These are phyloP conservation scores for Colostygia pectinataria DNA, from an alignment of 2,888 invertebrate genomes.

Conservation along the genomic window DNA sequence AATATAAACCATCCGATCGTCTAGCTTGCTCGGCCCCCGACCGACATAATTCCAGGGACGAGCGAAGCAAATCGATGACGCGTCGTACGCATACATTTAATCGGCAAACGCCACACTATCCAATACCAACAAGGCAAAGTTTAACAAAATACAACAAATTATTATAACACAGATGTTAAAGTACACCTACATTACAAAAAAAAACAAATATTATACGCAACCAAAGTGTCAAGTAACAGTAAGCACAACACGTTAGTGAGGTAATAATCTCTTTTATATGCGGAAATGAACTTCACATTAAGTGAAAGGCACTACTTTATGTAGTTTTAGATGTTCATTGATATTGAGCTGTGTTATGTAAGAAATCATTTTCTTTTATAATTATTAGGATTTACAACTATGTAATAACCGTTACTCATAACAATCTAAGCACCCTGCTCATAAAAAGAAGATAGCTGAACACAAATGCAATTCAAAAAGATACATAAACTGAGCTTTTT, in stretches of 20 bases:
- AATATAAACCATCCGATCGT: too few species aligned
- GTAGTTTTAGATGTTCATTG: conserved; percentile 18
- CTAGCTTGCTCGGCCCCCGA: too few species aligned
- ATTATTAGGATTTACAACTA: background rate
- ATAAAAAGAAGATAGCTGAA: background rate
- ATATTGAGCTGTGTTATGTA: conserved; percentile 8
- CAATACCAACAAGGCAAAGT: too few species aligned
- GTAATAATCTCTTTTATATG: conserved; percentile 30
- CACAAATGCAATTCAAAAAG: background rate
- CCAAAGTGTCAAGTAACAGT: too few species aligned
- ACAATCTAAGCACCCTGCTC: background rate
- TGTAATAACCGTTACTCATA: background rate
- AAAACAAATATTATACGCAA: background rate
- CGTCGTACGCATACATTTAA: too few species aligned
- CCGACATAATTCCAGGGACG: too few species aligned
- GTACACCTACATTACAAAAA: background rate
- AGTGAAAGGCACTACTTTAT: conserved; percentile 27
- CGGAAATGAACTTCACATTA: conserved; percentile 18
- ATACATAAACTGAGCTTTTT: background rate
- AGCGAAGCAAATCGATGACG: too few species aligned
- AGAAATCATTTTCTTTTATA: background rate
- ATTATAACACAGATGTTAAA: background rate
- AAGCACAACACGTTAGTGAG: conserved; percentile 21
- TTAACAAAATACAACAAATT: too few species aligned
- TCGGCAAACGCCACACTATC: too few species aligned